Percentiles rank a stretch among this genome's conserved stretches.
phyloP scores from a whole-genome alignment of 2,113 vertebrate genomes.

The Camarhynchus parvulus region DNA sequence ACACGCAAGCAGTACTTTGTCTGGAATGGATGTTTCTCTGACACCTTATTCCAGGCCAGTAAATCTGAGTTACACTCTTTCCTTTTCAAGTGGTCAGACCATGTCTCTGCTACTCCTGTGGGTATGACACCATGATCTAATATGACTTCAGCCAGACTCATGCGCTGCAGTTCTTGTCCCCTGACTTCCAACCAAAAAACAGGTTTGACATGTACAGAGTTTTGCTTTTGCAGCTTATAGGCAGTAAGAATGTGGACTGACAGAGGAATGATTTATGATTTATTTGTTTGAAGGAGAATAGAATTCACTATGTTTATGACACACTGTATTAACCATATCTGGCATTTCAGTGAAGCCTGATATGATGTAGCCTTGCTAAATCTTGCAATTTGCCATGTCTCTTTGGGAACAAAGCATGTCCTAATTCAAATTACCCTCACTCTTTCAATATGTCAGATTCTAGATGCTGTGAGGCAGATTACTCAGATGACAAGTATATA shows the following conservation, averaged over 20 bases:
- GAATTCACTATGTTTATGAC: constrained; percentile 14
- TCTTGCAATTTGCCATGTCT: background rate
- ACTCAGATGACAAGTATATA: background rate
- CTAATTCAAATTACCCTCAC: background rate
- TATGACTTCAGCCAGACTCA: background rate
- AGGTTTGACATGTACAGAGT: constrained; percentile 39
- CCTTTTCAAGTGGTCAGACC: background rate
- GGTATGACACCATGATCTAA: background rate
- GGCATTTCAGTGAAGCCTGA: constrained; percentile 18
- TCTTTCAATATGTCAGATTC: background rate
- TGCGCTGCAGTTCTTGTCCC: background rate
- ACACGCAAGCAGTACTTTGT: background rate
- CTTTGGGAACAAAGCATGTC: background rate
- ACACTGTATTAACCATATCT: constrained; percentile 31
- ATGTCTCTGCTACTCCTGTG: background rate
- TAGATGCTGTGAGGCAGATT: background rate
- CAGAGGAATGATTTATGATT: constrained; percentile 45
- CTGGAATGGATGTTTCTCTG: background rate
- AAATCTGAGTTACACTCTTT: background rate
- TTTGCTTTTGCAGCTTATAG: constrained; percentile 39
- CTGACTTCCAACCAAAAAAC: background rate
- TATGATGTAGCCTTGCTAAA: background rate
- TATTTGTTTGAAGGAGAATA: constrained; percentile 49
- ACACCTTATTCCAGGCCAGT: constrained; percentile 12
- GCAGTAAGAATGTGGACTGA: constrained; percentile 3